phyloP scores from a whole-genome alignment of 1,140 invertebrate species.

The Olivierus martensii region DNA sequence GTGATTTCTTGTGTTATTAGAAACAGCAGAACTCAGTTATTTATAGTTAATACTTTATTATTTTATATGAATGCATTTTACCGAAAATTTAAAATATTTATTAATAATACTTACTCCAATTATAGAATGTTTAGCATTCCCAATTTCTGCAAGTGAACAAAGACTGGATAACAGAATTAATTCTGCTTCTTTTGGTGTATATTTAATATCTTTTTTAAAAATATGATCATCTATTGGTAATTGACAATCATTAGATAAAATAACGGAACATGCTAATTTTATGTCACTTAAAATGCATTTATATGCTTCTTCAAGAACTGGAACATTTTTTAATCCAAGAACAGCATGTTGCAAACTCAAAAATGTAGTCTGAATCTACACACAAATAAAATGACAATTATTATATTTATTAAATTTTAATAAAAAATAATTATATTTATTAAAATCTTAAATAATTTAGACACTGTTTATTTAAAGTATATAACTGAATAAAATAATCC shows the following conservation, averaged over 20 bases:
- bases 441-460: too few species aligned
- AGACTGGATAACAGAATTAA: constrained; percentile 58
- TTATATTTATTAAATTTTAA: too few species aligned
- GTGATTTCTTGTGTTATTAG: too few species aligned
- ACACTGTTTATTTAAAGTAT: too few species aligned
- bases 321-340: constrained; percentile 75
- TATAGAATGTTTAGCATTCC: constrained; percentile 37
- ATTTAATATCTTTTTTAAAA: constrained; percentile 33
- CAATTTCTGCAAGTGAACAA: constrained; percentile 61
- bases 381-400: too few species aligned
- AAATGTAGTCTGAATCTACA: too few species aligned
- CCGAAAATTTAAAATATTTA: neutral
- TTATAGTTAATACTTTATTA: too few species aligned
- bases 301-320: constrained; percentile 74
- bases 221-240: neutral
- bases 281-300: constrained; percentile 36
- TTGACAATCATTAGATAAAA: neutral
- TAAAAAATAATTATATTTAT: too few species aligned
- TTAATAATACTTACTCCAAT: constrained; percentile 32
- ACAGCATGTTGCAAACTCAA: constrained; percentile 57
- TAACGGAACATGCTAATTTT: constrained; percentile 19
- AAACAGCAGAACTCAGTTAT: too few species aligned
- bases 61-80: too few species aligned
- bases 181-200: constrained; percentile 26
- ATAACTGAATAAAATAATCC: too few species aligned